Percentiles rank a stretch among this genome's conserved stretches.
Conservation (phyloP, 2,797 vertebrate genomes). For the Cynopterus sphinx region DNA sequence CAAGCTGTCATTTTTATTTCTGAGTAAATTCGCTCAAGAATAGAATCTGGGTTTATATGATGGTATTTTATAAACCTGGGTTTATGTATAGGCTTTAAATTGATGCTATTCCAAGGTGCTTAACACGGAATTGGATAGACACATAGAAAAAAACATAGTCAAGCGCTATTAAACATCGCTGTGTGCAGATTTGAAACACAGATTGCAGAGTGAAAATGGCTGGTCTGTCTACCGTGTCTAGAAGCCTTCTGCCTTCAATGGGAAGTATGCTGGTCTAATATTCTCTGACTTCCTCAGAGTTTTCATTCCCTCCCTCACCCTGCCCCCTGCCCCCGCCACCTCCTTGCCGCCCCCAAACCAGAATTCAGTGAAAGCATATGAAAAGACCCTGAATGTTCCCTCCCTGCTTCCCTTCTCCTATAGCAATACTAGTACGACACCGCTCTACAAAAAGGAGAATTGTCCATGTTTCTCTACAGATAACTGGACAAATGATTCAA, state of each 20-base stretch:
- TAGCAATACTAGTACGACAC: neutral
- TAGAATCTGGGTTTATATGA: slow-evolving; percentile 52
- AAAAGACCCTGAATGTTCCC: neutral
- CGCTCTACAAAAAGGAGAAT: neutral
- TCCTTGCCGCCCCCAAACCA: neutral
- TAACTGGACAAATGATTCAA: neutral
- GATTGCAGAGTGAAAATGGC: neutral
- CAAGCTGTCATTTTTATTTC: slow-evolving; percentile 66
- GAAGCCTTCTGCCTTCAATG: neutral
- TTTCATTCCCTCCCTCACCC: neutral
- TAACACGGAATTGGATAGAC: slow-evolving; percentile 35
- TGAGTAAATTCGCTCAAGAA: slow-evolving; percentile 65
- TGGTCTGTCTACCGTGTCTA: neutral
- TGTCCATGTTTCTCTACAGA: neutral
- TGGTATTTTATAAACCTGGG: slow-evolving; percentile 35
- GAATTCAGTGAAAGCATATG: neutral
- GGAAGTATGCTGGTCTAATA: neutral
- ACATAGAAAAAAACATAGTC: neutral
- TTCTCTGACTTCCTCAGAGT: neutral
- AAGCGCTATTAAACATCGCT: neutral
- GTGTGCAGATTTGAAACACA: neutral
- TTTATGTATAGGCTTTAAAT: slow-evolving; percentile 60
- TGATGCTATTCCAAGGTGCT: neutral
- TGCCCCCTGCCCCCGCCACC: too few relatives aligned
- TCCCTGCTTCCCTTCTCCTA: neutral